Base-by-base conservation (phyloP, 1,140 invertebrate species). In the Apis laboriosa region DNA sequence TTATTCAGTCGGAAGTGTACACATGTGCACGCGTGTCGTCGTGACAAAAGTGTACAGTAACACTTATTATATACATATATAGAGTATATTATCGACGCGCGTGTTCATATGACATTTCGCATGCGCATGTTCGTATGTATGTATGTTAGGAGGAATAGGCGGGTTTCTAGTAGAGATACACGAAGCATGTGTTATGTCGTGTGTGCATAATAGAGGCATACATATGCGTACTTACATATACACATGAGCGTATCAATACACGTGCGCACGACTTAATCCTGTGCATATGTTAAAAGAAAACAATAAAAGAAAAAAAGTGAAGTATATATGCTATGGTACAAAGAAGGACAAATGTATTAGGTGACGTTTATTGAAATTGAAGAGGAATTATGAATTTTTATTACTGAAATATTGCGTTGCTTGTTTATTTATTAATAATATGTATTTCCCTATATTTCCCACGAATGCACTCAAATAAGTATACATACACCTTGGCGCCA, bases 361-460 rank as follows among this genome's bases (percentile, higher is more conserved):
- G 86, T 77, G 80, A 92, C 84, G 90, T 93, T 92, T 93, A 93
- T 93, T 90, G 81, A 93, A 92, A 92, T 92, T 92, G 89, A 92
- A 91, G 84, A 92, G 84, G 90, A 92, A 93, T 92, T 93, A 93
- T 92, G 92, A 93, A 93, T 93, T 93, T 93, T 93, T 93, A 93
- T 91, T 92, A 92, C 89, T 90, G 79, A 91, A 90, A 90, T 49
- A 76, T 55, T 86, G 63, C 58, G 19, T 74, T 63, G 85, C 68
- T 78, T 66, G 28, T 87, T 87, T 51, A 84, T 87, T 87, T 84
- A 76, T 84, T 70, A 60, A 68, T 56, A 24, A 28, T n/a, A 24
- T 17, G 66, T 5, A 73, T 72, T 58, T 58, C 55, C 71, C 78
- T 49, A 75, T 21, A 55, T 63, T 49, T 83, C 66, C 76, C 51